phyloP scores from a whole-genome alignment of 2,113 vertebrate genomes.

The Hypanus sabinus region DNA sequence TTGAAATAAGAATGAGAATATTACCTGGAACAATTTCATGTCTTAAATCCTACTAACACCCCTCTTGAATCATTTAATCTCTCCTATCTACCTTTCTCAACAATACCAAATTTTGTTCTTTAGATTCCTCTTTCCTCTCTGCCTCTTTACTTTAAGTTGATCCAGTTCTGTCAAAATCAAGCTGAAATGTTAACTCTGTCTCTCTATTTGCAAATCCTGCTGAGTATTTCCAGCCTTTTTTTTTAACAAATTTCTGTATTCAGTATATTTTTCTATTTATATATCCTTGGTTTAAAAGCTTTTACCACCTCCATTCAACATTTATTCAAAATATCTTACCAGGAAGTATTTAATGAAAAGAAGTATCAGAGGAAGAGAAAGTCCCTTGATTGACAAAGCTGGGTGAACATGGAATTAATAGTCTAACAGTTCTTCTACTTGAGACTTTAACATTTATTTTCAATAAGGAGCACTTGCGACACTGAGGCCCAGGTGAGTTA shows the following conservation, averaged over 20 bases:
- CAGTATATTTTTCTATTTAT: too few relatives aligned
- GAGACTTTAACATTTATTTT: neutral
- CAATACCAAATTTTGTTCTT: too few relatives aligned
- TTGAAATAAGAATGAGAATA: too few relatives aligned
- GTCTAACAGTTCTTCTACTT: neutral
- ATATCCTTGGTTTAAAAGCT: neutral
- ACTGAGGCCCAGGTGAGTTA: neutral
- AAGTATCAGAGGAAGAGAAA: neutral
- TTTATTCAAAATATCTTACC: neutral
- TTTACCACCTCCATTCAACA: neutral
- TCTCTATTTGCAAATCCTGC: neutral
- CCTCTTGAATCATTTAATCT: too few relatives aligned
- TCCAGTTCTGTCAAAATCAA: too few relatives aligned
- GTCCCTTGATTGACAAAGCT: neutral
- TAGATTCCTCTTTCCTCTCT: too few relatives aligned
- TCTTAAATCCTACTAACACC: too few relatives aligned
- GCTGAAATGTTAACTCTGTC: too few relatives aligned
- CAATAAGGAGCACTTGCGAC: neutral
- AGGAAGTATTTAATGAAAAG: neutral
- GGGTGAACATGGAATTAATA: slow-evolving; percentile 12
- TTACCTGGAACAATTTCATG: too few relatives aligned
- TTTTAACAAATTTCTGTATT: neutral
- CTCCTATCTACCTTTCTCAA: too few relatives aligned
- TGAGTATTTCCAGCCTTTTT: neutral
- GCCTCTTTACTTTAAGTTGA: too few relatives aligned